Evolutionary conservation across 2,888 invertebrate genomes (phyloP), one percentile per base, ranked within the genome.

Genomic region (Caenorhabditis drosophilae): DNA sequence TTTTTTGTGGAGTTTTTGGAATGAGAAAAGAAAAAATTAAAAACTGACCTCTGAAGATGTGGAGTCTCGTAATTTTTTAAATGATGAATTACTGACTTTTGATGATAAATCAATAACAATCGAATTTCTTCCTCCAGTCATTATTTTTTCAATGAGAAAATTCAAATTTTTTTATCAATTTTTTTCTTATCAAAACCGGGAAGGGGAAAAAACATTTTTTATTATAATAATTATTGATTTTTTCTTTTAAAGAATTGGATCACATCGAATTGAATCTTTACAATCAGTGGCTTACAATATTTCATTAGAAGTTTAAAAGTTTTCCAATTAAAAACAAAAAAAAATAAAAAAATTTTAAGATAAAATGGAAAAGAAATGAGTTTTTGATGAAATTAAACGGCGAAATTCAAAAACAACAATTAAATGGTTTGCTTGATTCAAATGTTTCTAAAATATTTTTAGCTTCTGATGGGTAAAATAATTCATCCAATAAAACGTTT

Each of bases 341-440:
- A 31, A 31, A 31, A 41, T 4, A 41, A 20, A 4, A 36, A 26
- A 15, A 11, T 18, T 38, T 64, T 46, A 53, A 58, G 60, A 31
- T 66, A 18, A 60, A 50, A 53, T 66, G 66, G 66, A 54, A 51
- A 25, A 23, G 56, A 26, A 55, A 60, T 23, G 57, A 66, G 36
- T 34, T 66, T 31, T 34, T 52, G 16, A 55, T 66, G 56, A 66
- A 60, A 11, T 18, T 66, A 41, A 66, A 66, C 23, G 66, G 66
- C 11, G 66, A 66, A 25, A 34, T 50, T 26, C 64, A 64, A 25
- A 64, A 55, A n/a, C n/a, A 38, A 22, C 48, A 46, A 16, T 52
- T 59, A 25, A 54, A 63, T 11, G 56, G 50, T n/a, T 45, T 58
- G 22, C 49, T 58, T 0, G 58, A 63, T 31, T 57, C 63, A 1